Conservation (phyloP, 2,113 vertebrate species). For the Aptenodytes forsteri region DNA sequence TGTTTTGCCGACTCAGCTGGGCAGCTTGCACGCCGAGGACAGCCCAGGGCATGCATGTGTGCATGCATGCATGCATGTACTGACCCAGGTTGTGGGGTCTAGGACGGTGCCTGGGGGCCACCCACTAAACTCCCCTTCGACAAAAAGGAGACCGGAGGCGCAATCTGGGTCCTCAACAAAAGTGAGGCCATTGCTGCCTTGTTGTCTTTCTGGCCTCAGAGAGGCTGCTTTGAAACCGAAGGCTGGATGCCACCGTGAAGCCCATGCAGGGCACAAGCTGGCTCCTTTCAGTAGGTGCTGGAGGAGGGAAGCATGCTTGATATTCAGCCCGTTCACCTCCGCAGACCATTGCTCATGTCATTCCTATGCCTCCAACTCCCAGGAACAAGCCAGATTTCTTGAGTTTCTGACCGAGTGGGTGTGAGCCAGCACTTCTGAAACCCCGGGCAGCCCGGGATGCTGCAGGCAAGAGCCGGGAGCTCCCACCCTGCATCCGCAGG, state of each 20-base stretch:
- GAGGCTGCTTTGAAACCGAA: not conserved
- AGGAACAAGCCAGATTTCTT: not conserved
- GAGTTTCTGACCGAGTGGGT: not conserved
- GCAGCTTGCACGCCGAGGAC: not conserved
- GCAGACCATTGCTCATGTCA: not conserved
- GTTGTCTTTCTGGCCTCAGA: not conserved
- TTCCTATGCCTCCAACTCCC: not conserved
- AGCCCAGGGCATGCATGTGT: accelerated
- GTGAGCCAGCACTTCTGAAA: not conserved
- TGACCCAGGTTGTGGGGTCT: not conserved
- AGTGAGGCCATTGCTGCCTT: accelerated
- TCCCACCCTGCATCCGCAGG: accelerated
- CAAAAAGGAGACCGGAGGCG: not conserved
- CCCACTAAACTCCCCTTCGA: accelerated
- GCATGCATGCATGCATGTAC: accelerated
- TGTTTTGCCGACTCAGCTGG: not conserved
- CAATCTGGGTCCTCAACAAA: not conserved
- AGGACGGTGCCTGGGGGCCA: accelerated
- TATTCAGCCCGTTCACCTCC: not conserved
- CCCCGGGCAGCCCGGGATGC: not conserved
- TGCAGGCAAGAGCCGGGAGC: accelerated
- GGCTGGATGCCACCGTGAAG: not conserved
- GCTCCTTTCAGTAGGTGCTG: not conserved
- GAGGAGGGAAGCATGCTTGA: not conserved
- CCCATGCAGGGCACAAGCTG: not conserved